Base-by-base conservation (phyloP, 2,113 vertebrate genomes). In the Hypomesus transpacificus region DNA sequence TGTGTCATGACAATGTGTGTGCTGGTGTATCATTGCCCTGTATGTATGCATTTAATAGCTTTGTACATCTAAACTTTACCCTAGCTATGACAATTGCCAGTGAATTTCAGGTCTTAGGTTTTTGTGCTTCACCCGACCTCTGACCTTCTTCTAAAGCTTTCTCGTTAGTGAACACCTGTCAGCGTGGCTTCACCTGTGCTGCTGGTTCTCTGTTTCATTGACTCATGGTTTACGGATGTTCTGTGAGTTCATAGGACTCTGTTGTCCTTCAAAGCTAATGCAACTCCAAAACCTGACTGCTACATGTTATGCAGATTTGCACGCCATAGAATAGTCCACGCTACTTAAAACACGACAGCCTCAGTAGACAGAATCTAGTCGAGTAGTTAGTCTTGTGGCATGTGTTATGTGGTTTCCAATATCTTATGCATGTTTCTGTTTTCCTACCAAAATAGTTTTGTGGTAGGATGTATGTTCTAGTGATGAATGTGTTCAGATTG, bases 331-430 rank as follows among this genome's bases (percentile, higher is more conserved):
- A 63, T 39, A 63, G 61, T 63, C 28, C 8, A n/a, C 16, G 34
- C 18, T 28, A 28, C 18, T 6, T 2, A 26, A 61, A 28, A 61
- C 26, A 61, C 11, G 28, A 31, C 24, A 34, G 26, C 22, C 59
- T 24, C 24, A 16, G 58, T 24, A 4, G 14, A 24, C 11, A 16
- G 18, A 74, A 3, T 4, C 39, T 46, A 46, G 39, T 63, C 64
- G 68, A 68, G 65, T 67, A 21, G 7, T 62, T 3, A 1, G 28
- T 3, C 67, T 28, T 66, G 39, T 76, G 63, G 62, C 39, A 66
- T 71, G 69, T n/a, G 68, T 51, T 68, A 24, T n/a, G 31, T 22
- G 60, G 31, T 51, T 81, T n/a, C 17, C 31, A 61, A 72, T 71
- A 66, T 52, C 26, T 1, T 58, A 22, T 67, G 73, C 73, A 74